These are phyloP conservation scores for Acanthis flammea DNA, from an alignment of 2,797 vertebrate species.

Conservation along the genomic window DNA sequence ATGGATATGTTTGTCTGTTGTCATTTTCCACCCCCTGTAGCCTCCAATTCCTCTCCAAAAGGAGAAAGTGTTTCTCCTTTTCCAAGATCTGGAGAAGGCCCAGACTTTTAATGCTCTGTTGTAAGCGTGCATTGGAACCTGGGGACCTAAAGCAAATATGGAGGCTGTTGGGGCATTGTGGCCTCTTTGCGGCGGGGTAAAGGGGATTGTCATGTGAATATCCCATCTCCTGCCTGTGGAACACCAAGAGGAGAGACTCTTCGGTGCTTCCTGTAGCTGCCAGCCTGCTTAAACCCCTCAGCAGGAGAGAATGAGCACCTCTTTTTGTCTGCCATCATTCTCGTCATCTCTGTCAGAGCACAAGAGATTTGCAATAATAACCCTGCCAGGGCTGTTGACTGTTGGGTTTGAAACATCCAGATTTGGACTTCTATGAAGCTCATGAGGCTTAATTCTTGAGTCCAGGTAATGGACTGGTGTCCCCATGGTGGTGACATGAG, in stretches of 20 bases:
- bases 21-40: background rate
- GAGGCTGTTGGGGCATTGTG: background rate
- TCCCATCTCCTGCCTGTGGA: background rate
- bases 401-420: background rate
- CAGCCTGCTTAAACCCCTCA: background rate
- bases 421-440: background rate
- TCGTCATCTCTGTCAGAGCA: accelerated
- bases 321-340: background rate
- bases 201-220: background rate
- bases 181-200: background rate
- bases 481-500: background rate
- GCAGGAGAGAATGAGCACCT: background rate
- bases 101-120: background rate
- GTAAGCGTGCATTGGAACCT: background rate
- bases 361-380: background rate
- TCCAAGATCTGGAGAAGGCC: background rate
- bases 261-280: accelerated
- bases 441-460: background rate
- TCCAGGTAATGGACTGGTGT: background rate
- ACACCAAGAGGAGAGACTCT: background rate
- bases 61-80: background rate
- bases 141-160: background rate
- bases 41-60: background rate
- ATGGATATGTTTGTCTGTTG: background rate
- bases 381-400: background rate